A percentile compares a stretch with the other conserved stretches of the same genome.
These are phyloP conservation scores for Latrodectus geometricus DNA, from an alignment of 1,140 invertebrate genomes.

Conservation along the genomic window DNA sequence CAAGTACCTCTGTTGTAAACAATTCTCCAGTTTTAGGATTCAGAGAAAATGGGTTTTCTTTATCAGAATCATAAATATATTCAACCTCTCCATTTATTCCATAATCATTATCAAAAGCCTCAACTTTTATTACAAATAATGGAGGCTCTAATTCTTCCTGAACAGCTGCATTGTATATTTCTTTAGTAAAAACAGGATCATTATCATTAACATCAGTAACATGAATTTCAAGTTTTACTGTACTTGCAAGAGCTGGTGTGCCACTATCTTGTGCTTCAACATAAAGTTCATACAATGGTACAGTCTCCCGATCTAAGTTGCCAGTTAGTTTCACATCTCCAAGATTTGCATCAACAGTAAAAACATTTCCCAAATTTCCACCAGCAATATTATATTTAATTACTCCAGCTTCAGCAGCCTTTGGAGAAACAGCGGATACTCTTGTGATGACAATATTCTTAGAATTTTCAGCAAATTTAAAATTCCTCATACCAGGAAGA, in stretches of 20 bases:
- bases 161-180: constrained; percentile 85
- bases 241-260: constrained; percentile 80
- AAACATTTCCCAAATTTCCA: constrained; percentile 88
- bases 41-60: constrained; percentile 78
- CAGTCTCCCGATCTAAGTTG: constrained; percentile 89
- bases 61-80: constrained; percentile 76
- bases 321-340: constrained; percentile 81
- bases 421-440: constrained; percentile 73
- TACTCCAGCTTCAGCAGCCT: constrained; percentile 75
- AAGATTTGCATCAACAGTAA: constrained; percentile 82
- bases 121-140: constrained; percentile 80
- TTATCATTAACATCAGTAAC: constrained; percentile 94
- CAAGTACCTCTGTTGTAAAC: constrained; percentile 83
- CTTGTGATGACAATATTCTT: constrained; percentile 69
- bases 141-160: constrained; percentile 88
- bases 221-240: constrained; percentile 79
- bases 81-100: constrained; percentile 86
- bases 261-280: constrained; percentile 90
- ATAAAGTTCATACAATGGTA: constrained; percentile 89
- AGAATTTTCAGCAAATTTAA: constrained; percentile 84
- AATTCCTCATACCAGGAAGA: constrained; percentile 74
- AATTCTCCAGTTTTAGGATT: constrained; percentile 86
- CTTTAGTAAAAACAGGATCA: constrained; percentile 77
- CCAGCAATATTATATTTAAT: constrained; percentile 84
- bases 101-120: constrained; percentile 87